A percentile compares a stretch with the other conserved stretches of the same genome.
These are phyloP conservation scores for Otolemur crassicaudatus DNA, from an alignment of 2,797 vertebrate genomes.

Conservation along the genomic window DNA sequence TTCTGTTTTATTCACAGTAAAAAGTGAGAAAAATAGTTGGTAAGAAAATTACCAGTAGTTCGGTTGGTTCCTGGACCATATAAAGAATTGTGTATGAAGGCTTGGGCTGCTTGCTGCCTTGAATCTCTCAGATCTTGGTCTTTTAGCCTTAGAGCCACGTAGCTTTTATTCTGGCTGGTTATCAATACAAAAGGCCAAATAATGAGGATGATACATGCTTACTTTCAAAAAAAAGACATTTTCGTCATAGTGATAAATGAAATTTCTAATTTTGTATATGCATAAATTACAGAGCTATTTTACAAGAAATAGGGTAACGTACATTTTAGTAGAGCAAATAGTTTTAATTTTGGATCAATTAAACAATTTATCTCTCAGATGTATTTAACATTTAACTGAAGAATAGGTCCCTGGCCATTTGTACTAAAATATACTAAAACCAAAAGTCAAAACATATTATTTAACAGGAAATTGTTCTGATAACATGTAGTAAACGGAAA, in stretches of 20 bases:
- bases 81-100: slow-evolving; percentile 91
- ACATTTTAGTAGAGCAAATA: neutral
- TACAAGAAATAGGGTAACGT: neutral
- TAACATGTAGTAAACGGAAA: neutral
- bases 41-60: slow-evolving; percentile 89
- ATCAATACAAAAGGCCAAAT: slow-evolving; percentile 45
- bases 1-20: neutral
- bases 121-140: slow-evolving; percentile 75
- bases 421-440: neutral
- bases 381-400: neutral
- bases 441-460: neutral
- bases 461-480: neutral
- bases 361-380: neutral
- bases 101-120: slow-evolving; percentile 89
- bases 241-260: neutral
- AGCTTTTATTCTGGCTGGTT: slow-evolving; percentile 87
- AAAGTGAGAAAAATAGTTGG: neutral
- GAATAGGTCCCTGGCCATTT: neutral
- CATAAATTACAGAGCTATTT: neutral
- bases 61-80: slow-evolving; percentile 92
- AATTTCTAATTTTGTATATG: neutral
- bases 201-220: neutral
- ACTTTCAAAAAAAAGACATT: slow-evolving; percentile 9
- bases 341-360: neutral
- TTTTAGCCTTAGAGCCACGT: slow-evolving; percentile 87